Base-by-base conservation (phyloP, 2,113 vertebrate genomes). In the Coregonus clupeaformis region DNA sequence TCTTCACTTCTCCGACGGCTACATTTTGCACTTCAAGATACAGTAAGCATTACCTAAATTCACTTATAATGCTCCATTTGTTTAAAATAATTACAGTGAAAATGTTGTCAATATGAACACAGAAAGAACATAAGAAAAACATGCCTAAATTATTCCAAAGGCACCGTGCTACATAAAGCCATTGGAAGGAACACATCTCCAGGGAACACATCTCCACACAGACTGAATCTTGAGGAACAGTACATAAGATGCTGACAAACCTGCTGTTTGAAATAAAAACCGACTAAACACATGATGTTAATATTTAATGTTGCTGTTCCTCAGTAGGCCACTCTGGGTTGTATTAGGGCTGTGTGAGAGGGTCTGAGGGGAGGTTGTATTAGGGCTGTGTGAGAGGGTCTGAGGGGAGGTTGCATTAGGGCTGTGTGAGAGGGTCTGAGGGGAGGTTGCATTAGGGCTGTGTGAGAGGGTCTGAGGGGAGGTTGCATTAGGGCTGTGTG, bases 271-370 rank as follows among this genome's bases (percentile, higher is more conserved):
- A 89, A 88, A 91, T 87, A 86, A 89, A 91, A 81, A 72, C 77
- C 82, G 36, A 90, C 84, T 90, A 91, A 92, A 93, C 90, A 90
- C 86, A 94, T 91, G 89, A 82, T 92, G 92, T 96, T 95, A 94
- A 94, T 97, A 96, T 96, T 96, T 96, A 89, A 94, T 95, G 92
- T 89, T 82, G 91, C 89, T 88, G 88, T 92, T 90, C 82, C 91
- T 89, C 84, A 59, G 85, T 89, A 92, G 87, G 86, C 88, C 87
- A 82, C 86, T 89, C 81, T 80, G 89, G 91, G 27, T 27, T 27
- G 27, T 27, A 27, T 27, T 27, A 27, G 36, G 90, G 92, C 89
- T 86, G 88, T 87, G 91, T 92, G 70, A 82, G 83, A 82, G 89
- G 82, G 92, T 93, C 94, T 95, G 92, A 94, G 92, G 94, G 91